Evolutionary conservation across 2,113 vertebrate genomes (phyloP).

Genomic region (Pseudorasbora parva): DNA sequence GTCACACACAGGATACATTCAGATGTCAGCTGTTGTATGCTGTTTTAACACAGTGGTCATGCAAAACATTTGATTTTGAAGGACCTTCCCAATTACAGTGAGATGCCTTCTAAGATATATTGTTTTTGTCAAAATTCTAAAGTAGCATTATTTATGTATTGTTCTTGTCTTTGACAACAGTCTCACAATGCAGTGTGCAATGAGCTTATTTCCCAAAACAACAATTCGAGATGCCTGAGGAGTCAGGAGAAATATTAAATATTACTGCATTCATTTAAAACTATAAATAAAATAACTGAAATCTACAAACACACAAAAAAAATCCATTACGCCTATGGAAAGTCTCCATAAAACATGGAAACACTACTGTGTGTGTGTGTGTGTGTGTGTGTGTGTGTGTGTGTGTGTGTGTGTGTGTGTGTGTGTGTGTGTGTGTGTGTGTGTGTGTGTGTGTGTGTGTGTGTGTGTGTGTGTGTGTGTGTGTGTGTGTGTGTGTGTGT

Average conservation of each 20-base stretch:
- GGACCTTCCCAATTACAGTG: neutral
- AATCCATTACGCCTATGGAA: no score
- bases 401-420: no score
- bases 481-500: no score
- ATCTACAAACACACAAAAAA: neutral
- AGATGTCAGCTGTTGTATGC: neutral
- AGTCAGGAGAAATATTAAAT: neutral
- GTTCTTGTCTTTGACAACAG: neutral
- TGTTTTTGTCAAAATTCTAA: neutral
- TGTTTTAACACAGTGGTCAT: constrained; percentile 12
- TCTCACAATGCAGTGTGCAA: neutral
- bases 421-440: no score
- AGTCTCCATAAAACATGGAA: no score
- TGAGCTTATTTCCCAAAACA: neutral
- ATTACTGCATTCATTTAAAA: neutral
- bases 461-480: no score
- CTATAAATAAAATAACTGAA: neutral
- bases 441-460: no score
- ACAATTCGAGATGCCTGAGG: neutral
- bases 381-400: no score
- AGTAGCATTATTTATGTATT: neutral
- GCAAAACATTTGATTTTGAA: neutral
- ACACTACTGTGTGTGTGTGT: no score
- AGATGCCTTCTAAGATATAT: neutral
- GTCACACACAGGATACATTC: neutral